Evolutionary conservation across 2,113 vertebrate genomes (phyloP).

Genomic region (Pelvicachromis taeniatus): DNA sequence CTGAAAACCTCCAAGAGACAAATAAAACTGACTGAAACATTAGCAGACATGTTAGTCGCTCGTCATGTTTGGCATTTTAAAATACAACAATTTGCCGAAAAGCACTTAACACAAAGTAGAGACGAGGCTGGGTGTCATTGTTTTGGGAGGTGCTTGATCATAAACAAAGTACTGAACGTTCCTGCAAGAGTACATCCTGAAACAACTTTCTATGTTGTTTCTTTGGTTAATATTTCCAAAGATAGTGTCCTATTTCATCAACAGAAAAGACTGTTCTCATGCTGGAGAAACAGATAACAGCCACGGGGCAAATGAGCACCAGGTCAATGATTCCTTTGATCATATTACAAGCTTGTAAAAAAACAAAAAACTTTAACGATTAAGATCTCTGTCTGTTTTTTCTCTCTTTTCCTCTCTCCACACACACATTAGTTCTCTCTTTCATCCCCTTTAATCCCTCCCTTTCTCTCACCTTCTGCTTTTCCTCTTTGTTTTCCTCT

Average conservation of each 20-base stretch:
- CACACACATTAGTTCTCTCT: neutral
- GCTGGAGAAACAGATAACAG: slow-evolving; percentile 14
- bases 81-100: neutral
- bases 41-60: neutral
- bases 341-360: slow-evolving; percentile 26
- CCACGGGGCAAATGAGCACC: slow-evolving; percentile 1
- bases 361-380: neutral
- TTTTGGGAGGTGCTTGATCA: neutral
- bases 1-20: neutral
- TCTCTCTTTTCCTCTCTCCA: neutral
- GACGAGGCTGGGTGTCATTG: neutral
- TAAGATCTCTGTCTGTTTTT: slow-evolving; percentile 15
- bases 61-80: neutral
- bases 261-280: slow-evolving; percentile 6
- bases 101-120: neutral
- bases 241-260: slow-evolving; percentile 5
- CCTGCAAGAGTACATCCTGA: neutral
- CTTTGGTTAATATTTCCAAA: neutral
- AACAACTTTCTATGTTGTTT: neutral
- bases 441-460: neutral
- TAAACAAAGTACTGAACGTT: neutral
- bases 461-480: neutral
- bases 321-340: slow-evolving; percentile 54
- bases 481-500: neutral
- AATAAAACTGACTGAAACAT: neutral